Evolutionary conservation across 2,113 vertebrate species (phyloP), one percentile per base, ranked within the genome.

Genomic region (Machaerirhynchus nigripectus): DNA sequence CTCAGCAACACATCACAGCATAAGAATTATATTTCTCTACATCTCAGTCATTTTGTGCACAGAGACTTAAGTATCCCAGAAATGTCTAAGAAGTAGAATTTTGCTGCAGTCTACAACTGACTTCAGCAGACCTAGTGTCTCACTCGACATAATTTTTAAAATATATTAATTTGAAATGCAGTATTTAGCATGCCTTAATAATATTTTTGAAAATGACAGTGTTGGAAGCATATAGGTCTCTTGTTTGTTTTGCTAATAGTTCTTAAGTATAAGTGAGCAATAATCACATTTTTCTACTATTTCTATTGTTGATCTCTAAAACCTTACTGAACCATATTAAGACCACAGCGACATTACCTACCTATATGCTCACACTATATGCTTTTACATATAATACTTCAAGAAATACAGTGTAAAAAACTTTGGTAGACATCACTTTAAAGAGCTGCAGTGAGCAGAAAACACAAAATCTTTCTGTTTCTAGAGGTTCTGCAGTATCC

Each of bases 361-460:
- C 7, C 21, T 37, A 28, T 33, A 69, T 17, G 6, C 1, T 50
- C 3, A 74, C 10, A 15, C 37, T n/a, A 23, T 21, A 31, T 37
- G 13, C 2, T 18, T 73, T 84, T 84, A 42, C 4, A 65, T 4
- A 24, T 16, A 64, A 8, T 27, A 33, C 4, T 69, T 84, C 15
- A 46, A 68, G 27, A 73, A 84, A 52, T 33, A 30, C 52, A 53
- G 37, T 49, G 22, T 21, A 23, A 81, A 73, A 65, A 53, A 24
- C 0, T 28, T 10, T 60, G 8, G 10, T 20, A 75, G 10, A 10
- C 2, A 2, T 9, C 0, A 35, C 22, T 81, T 77, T 52, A 35
- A 80, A 60, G 6, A 89, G 1, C 12, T 30, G 2, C 50, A 44
- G 18, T 4, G 5, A 40, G 3, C 18, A 18, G 11, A 15, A 85